These are phyloP conservation scores for Trinorchestia longiramus DNA, from an alignment of 1,140 invertebrate species.

Conservation along the genomic window DNA sequence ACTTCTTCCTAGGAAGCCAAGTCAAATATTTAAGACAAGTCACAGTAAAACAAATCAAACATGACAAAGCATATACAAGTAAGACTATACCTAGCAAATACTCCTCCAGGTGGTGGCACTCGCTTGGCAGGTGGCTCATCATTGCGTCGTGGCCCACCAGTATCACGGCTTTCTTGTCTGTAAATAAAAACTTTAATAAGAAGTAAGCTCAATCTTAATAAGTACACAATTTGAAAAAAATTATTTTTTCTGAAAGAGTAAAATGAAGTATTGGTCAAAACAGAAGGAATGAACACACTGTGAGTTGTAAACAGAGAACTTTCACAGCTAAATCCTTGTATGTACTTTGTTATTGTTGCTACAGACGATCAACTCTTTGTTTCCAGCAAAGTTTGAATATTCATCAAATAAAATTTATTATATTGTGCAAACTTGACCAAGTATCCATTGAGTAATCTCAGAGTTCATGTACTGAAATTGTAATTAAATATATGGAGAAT, in stretches of 20 bases:
- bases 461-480: no score
- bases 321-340: neutral
- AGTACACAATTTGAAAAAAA: neutral
- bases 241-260: neutral
- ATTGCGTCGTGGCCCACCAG: neutral
- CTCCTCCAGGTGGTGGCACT: neutral
- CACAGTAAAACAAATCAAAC: neutral
- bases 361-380: no score
- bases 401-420: no score
- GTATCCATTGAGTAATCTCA: no score
- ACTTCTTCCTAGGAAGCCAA: no score
- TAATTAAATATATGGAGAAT: no score
- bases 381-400: no score
- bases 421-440: no score
- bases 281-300: neutral
- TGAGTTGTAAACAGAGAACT: neutral
- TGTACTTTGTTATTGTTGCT: neutral
- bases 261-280: neutral
- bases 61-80: neutral
- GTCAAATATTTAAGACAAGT: no score
- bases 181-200: neutral
- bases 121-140: slow-evolving; percentile 40
- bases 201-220: neutral
- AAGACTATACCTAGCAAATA: neutral
- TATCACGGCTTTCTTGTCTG: neutral